Percentiles rank a stretch among this genome's conserved stretches.
Evolutionary conservation across 2,113 vertebrate species (phyloP).

Genomic region (Salvelinus namaycush): DNA sequence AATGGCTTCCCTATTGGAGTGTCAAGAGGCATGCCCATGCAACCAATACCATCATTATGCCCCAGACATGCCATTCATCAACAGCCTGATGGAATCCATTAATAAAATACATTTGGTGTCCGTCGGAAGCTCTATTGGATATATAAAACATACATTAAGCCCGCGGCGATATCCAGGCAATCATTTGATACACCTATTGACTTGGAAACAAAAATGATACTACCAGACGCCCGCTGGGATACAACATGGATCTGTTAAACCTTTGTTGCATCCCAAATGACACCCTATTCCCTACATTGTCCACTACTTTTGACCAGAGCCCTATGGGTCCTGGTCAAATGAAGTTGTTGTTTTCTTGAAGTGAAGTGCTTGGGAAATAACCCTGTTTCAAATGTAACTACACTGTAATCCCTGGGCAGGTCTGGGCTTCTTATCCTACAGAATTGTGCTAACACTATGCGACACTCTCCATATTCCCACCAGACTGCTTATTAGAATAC

Average conservation of each 20-base stretch:
- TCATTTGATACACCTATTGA: constrained; percentile 35
- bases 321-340: too few relatives aligned
- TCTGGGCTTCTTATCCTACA: not conserved
- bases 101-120: constrained; percentile 62
- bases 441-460: not conserved
- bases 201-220: constrained; percentile 34
- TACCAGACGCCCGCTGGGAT: constrained; percentile 57
- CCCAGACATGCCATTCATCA: constrained; percentile 50
- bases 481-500: not conserved
- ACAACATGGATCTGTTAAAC: constrained; percentile 53
- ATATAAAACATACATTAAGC: constrained; percentile 47
- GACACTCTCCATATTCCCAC: not conserved
- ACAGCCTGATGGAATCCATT: constrained; percentile 62
- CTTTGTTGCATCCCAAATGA: not conserved
- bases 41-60: constrained; percentile 38
- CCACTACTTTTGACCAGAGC: too few relatives aligned
- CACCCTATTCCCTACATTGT: too few relatives aligned
- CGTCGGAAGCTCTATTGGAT: constrained; percentile 34
- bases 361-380: constrained; percentile 36
- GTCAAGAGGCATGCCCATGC: constrained; percentile 43
- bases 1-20: constrained; percentile 20
- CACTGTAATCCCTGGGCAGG: not conserved
- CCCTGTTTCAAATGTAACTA: constrained; percentile 4
- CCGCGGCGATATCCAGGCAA: constrained; percentile 62
- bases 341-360: constrained; percentile 26